Percentiles rank a stretch among this genome's conserved stretches.
Conservation (phyloP, 2,888 invertebrate genomes). For the Limnephilus auricula region DNA sequence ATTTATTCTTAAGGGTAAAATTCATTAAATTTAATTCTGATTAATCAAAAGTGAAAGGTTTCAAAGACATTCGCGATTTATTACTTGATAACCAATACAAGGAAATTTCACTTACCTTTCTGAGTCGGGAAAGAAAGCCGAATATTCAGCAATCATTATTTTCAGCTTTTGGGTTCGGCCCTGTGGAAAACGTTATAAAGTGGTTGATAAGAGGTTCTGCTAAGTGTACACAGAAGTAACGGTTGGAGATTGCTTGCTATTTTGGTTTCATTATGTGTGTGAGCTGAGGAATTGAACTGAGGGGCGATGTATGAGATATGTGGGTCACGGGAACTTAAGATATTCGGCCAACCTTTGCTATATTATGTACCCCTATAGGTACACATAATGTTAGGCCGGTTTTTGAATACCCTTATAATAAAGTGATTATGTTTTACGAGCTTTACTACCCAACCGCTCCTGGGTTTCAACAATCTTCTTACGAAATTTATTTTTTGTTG, state of each 20-base stretch:
- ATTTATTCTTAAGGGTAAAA: neutral
- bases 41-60: neutral
- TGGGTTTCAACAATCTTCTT: neutral
- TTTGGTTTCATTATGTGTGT: conserved; percentile 51
- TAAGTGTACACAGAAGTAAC: conserved; percentile 51
- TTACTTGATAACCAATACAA: neutral
- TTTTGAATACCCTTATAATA: neutral
- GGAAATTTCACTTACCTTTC: neutral
- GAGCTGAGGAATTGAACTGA: conserved; percentile 41
- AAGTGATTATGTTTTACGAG: neutral
- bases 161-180: conserved; percentile 30
- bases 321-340: neutral
- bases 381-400: neutral
- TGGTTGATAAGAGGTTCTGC: conserved; percentile 51
- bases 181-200: conserved; percentile 55
- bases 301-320: neutral
- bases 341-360: too few species aligned
- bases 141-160: conserved; percentile 49
- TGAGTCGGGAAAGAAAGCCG: neutral
- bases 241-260: conserved; percentile 53
- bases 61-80: conserved; percentile 17
- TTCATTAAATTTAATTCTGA: neutral
- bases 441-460: neutral
- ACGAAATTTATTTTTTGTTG: neutral
- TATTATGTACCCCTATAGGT: neutral